Evolutionary conservation across 2,113 vertebrate genomes (phyloP).

Genomic region (Sinocyclocheilus anophthalmus): DNA sequence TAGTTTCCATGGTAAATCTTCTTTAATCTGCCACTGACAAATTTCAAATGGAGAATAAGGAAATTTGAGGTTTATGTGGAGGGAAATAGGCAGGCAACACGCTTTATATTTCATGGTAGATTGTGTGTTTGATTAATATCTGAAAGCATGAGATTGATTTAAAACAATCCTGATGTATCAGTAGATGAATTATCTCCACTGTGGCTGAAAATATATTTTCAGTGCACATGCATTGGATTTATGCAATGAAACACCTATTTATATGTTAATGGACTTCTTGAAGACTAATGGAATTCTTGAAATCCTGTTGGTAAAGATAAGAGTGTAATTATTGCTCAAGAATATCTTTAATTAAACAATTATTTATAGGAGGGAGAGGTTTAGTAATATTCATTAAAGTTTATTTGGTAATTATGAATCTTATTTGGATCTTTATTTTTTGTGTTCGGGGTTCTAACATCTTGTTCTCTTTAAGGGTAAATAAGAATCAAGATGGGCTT

Average conservation of each 20-base stretch:
- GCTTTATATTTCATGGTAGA: constrained; percentile 48
- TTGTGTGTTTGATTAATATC: constrained; percentile 53
- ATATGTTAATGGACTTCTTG: constrained; percentile 55
- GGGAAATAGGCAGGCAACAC: constrained; percentile 7
- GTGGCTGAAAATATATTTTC: constrained; percentile 40
- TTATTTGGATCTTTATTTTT: background rate
- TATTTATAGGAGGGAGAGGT: constrained; percentile 17
- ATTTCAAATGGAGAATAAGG: constrained; percentile 1
- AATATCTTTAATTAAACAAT: constrained; percentile 39
- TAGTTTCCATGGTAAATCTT: background rate
- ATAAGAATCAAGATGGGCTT: constrained; percentile 28
- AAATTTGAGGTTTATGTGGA: constrained; percentile 7
- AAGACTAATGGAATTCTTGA: constrained; percentile 47
- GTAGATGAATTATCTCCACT: constrained; percentile 38
- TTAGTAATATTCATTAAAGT: constrained; percentile 16
- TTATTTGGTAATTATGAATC: background rate
- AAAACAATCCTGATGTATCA: constrained; percentile 47
- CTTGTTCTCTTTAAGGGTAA: constrained; percentile 31
- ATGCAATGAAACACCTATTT: constrained; percentile 54
- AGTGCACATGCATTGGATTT: constrained; percentile 26
- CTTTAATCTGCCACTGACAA: constrained; percentile 2
- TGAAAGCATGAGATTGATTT: constrained; percentile 47
- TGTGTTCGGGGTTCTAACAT: background rate
- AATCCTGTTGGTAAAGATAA: constrained; percentile 44
- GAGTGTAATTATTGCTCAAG: constrained; percentile 17